Conservation (phyloP, 1,140 invertebrate genomes). For the Epicauta chinensis region DNA sequence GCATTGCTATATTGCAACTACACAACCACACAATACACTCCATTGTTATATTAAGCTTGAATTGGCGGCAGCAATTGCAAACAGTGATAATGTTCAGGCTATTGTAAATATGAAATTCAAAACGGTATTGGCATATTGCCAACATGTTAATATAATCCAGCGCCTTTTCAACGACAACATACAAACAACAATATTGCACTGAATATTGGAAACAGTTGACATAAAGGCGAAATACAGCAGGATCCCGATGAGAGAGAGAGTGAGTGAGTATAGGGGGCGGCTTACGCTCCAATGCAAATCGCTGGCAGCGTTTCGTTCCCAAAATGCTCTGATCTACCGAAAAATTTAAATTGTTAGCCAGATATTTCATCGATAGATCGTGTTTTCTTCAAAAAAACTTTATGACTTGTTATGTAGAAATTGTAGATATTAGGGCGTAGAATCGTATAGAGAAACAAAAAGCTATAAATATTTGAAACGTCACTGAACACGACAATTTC, state of each 20-base stretch:
- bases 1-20: constrained; percentile 18
- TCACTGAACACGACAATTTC: constrained; percentile 12
- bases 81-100: constrained; percentile 21
- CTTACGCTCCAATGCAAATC: too few relatives aligned
- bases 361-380: constrained; percentile 17
- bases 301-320: too few relatives aligned
- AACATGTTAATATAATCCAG: constrained; percentile 22
- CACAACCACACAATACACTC: constrained; percentile 13
- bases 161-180: constrained; percentile 1
- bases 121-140: constrained; percentile 26
- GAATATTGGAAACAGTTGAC: constrained; percentile 10
- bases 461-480: constrained; percentile 22
- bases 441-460: constrained; percentile 13
- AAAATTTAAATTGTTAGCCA: too few relatives aligned
- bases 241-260: too few relatives aligned
- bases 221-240: background rate
- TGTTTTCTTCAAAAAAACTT: background rate
- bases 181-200: constrained; percentile 19
- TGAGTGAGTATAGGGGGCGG: too few relatives aligned
- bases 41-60: background rate
- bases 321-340: too few relatives aligned
- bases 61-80: constrained; percentile 7
- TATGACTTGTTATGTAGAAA: constrained; percentile 20
- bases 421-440: background rate
- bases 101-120: constrained; percentile 32